A percentile compares a stretch with the other conserved stretches of the same genome.
phyloP scores from a whole-genome alignment of 2,797 vertebrate species.

The Valencia hispanica region DNA sequence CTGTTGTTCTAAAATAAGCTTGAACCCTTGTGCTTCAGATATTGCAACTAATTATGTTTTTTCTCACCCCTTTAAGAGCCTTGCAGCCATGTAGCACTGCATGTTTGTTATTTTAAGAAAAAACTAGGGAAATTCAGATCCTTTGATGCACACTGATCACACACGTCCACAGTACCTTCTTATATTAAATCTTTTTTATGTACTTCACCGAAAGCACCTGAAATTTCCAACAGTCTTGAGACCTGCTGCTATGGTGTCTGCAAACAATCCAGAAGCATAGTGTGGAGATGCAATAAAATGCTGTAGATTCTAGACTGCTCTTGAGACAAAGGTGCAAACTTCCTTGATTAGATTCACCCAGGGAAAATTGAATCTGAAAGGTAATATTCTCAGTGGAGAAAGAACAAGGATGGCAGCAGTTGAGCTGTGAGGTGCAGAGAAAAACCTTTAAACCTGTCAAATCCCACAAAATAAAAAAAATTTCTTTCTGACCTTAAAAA shows the following conservation, averaged over 20 bases:
- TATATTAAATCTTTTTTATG: neutral
- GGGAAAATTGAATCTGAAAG: constrained; percentile 50
- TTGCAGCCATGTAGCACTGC: neutral
- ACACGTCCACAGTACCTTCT: neutral
- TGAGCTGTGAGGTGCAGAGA: constrained; percentile 24
- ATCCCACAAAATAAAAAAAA: constrained; percentile 30
- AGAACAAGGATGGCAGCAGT: constrained; percentile 31
- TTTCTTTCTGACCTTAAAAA: constrained; percentile 30
- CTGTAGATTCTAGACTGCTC: constrained; percentile 24
- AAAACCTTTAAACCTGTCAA: constrained; percentile 30
- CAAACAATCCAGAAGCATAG: constrained; percentile 19
- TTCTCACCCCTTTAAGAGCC: constrained; percentile 3
- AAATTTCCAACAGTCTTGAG: constrained; percentile 5
- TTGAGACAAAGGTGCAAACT: constrained; percentile 44
- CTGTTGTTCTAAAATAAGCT: constrained; percentile 13
- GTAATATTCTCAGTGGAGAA: constrained; percentile 45
- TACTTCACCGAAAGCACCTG: neutral
- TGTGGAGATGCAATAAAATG: constrained; percentile 40
- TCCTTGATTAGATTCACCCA: constrained; percentile 59
- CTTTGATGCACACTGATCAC: neutral
- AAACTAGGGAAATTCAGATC: neutral
- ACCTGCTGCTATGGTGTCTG: neutral
- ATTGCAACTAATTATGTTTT: neutral
- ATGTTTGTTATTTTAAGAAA: neutral
- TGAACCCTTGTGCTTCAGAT: neutral